Evolutionary conservation across 1,140 invertebrate species (phyloP), one percentile per base, ranked within the genome.

Genomic region (Ooceraea biroi): DNA sequence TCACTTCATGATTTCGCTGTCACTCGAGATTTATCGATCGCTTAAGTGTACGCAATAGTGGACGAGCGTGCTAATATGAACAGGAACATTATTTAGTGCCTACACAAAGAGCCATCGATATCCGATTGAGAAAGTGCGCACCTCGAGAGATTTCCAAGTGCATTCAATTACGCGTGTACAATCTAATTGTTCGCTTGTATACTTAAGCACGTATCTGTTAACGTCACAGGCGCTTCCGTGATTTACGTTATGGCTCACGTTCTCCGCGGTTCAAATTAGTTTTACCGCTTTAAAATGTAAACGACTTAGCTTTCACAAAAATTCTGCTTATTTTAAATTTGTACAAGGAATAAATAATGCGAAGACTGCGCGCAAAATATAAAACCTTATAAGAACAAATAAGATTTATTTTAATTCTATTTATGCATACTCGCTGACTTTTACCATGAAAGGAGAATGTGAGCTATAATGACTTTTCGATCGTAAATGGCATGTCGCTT

Each of bases 1-100:
- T 66, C 74, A 77, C 61, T 66, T 77, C 46, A 63, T 77, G 74
- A 77, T 77, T 77, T 77, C 74, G 74, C 74, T 77, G 74, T 77
- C 74, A 77, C 61, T 77, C 30, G 74, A 77, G 74, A 77, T 77
- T 77, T 77, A 77, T 77, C 60, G 74, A 77, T 77, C 74, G 60
- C 61, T 60, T 41, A 66, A 77, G 61, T 77, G 66, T 46, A 77
- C 30, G 46, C 46, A 77, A 66, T 77, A 27, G 46, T 66, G 61
- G 61, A 77, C 58, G 58, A 19, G 44, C 73, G 46, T 14, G 19
- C 48, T 77, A 77, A 77, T 77, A 77, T 66, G 73, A 77, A 66
- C 74, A 66, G 73, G 60, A 52, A 77, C 73, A 65, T 77, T 77
- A 77, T 77, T 66, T 77, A 77, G 46, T 77, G 27, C 74, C 30